These are phyloP conservation scores for Peromyscus eremicus DNA, from an alignment of 2,797 vertebrate genomes.

Conservation along the genomic window DNA sequence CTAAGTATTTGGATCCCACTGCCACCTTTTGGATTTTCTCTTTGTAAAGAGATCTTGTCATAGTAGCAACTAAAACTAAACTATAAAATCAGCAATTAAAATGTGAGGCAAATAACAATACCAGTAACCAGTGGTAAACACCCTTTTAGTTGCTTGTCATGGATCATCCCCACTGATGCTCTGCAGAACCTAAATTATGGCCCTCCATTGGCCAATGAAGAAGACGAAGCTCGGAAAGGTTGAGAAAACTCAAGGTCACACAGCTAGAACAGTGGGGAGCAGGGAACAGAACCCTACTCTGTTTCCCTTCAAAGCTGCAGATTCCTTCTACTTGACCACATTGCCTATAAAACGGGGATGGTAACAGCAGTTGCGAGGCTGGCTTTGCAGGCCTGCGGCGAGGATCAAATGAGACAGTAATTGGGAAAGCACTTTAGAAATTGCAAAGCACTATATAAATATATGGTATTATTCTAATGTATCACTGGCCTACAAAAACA, in stretches of 20 bases:
- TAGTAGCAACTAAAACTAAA: neutral
- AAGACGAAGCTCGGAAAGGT: neutral
- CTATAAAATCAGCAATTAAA: neutral
- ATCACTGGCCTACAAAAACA: constrained; percentile 78
- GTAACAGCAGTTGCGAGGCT: constrained; percentile 73
- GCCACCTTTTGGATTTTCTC: constrained; percentile 13
- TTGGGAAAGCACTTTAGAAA: constrained; percentile 83
- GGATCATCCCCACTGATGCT: neutral
- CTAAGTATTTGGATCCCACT: neutral
- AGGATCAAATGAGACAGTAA: constrained; percentile 81
- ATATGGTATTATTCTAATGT: constrained; percentile 83
- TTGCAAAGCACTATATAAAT: constrained; percentile 82
- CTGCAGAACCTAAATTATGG: neutral
- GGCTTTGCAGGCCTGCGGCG: constrained; percentile 75
- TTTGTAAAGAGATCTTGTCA: constrained; percentile 23
- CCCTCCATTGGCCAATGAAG: neutral
- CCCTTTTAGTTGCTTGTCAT: neutral
- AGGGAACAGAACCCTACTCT: constrained; percentile 49
- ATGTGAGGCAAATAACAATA: neutral
- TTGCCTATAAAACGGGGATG: constrained; percentile 69
- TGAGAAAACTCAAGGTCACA: constrained; percentile 37
- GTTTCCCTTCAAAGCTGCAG: constrained; percentile 64
- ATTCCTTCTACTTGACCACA: constrained; percentile 72
- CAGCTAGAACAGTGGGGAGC: neutral
- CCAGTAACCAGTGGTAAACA: neutral